Base-by-base conservation (phyloP, 2,888 invertebrate genomes). In the Lithophane socia region DNA sequence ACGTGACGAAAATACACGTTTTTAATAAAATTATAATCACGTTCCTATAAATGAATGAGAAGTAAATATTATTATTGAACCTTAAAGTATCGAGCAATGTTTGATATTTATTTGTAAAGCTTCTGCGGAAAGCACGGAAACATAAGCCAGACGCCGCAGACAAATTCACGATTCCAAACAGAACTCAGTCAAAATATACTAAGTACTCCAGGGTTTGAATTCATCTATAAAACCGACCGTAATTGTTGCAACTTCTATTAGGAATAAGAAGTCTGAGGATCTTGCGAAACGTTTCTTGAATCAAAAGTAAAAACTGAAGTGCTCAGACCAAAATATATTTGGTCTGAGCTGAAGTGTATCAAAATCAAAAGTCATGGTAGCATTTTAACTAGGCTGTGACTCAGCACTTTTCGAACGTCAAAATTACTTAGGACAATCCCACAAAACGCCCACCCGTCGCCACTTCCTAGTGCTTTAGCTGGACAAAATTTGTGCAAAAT, bases 11-110 rank as follows among this genome's bases (percentile, higher is more conserved):
- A 69, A 12, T 77, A 63, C 56, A 83, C 49, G 21, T 56, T 52
- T 82, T 56, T 29, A 77, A 37, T 77, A n/a, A 56, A 73, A 58
- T 24, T 75, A 0, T 60, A 13, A 47, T 77, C 79, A 60, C 58
- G 65, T 29, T 16, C 18, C 49, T n/a, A 9, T 64, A 63, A 29
- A 77, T 13, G 10, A 58, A 65, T 58, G 44, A 75, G 75, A 49
- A 58, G 82, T 78, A 82, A 76, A 78, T 76, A 82, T 60, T 82
- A 82, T 65, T 82, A 52, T 58, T 76, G 18, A 18, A n/a, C 21
- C 52, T 29, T 44, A 58, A 21, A 82, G 77, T 66, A 76, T 24
- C 52, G 58, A 64, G 56, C 56, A 78, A 64, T 64, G 56, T 64
- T 56, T 52, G 37, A 37, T 79, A 69, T 70, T 66, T 70, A 66